These are phyloP conservation scores for Eupeodes luniger DNA, from an alignment of 2,888 invertebrate genomes.

Conservation along the genomic window DNA sequence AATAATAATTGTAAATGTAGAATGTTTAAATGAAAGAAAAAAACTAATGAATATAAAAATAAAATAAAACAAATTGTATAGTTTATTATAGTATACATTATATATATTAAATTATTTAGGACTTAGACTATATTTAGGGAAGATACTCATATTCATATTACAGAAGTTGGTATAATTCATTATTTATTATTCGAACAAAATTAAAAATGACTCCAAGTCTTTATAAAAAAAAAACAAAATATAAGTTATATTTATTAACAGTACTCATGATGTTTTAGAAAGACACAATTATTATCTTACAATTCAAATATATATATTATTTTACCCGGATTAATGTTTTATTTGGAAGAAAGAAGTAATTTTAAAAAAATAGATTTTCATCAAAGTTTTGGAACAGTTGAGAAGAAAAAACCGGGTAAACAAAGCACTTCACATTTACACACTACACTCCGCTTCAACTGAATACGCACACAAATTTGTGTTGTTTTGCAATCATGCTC, in stretches of 20 bases:
- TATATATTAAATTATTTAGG: conserved; percentile 19
- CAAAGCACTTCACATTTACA: too few species aligned
- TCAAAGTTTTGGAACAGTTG: too few species aligned
- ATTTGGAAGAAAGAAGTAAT: background rate
- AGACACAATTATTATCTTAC: conserved; percentile 38
- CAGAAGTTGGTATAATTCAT: conserved; percentile 57
- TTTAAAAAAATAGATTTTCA: too few species aligned
- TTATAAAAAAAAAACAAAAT: background rate
- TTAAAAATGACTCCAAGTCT: conserved; percentile 17
- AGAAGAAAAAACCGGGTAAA: too few species aligned
- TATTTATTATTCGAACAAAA: conserved; percentile 75
- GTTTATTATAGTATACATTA: conserved; percentile 11
- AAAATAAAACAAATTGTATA: conserved; percentile 27
- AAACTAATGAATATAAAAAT: background rate
- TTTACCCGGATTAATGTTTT: conserved; percentile 44
- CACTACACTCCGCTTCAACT: too few species aligned
- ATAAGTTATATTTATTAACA: conserved; percentile 13
- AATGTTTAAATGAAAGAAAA: background rate
- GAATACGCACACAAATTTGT: too few species aligned
- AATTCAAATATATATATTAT: conserved; percentile 69
- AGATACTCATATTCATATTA: conserved; percentile 54
- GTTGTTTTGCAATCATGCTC: too few species aligned
- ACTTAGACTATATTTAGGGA: conserved; percentile 58
- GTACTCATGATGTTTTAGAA: background rate
- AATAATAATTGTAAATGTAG: conserved; percentile 38